A percentile compares a stretch with the other conserved stretches of the same genome.
phyloP scores from a whole-genome alignment of 2,888 invertebrate genomes.

The Caenorhabditis sp. region DNA sequence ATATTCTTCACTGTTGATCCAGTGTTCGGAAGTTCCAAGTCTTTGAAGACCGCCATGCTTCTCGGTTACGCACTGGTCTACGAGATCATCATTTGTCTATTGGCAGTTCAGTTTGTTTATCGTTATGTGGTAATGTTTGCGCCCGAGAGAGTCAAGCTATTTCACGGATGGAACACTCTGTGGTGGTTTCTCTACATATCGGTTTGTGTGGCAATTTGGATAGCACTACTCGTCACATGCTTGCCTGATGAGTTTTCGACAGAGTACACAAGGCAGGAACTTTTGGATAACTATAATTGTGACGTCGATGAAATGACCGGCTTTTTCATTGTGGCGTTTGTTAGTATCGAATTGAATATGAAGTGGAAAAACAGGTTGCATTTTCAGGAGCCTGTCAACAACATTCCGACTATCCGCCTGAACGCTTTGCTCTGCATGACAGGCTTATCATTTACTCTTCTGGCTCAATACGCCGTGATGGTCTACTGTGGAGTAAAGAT shows the following conservation, averaged over 20 bases:
- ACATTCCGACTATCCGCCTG: too few relatives aligned
- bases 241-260: neutral
- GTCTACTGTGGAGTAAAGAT: conserved; percentile 16
- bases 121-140: neutral
- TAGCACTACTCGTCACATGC: neutral
- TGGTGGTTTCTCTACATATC: neutral
- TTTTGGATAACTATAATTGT: neutral
- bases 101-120: neutral
- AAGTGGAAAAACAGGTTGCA: too few relatives aligned
- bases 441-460: too few relatives aligned
- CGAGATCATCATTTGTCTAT: neutral
- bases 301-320: neutral
- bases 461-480: conserved; percentile 4
- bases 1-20: neutral
- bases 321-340: neutral
- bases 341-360: too few relatives aligned
- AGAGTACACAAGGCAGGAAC: neutral
- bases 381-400: too few relatives aligned
- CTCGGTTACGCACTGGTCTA: neutral
- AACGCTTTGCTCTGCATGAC: too few relatives aligned
- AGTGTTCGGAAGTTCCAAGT: too few relatives aligned
- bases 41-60: too few relatives aligned
- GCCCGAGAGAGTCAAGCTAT: neutral
- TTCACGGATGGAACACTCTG: neutral
- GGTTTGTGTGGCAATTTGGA: neutral